Percentiles rank a stretch among this genome's conserved stretches.
These are phyloP conservation scores for Stratiomys singularior DNA, from an alignment of 2,888 invertebrate species.

Conservation along the genomic window DNA sequence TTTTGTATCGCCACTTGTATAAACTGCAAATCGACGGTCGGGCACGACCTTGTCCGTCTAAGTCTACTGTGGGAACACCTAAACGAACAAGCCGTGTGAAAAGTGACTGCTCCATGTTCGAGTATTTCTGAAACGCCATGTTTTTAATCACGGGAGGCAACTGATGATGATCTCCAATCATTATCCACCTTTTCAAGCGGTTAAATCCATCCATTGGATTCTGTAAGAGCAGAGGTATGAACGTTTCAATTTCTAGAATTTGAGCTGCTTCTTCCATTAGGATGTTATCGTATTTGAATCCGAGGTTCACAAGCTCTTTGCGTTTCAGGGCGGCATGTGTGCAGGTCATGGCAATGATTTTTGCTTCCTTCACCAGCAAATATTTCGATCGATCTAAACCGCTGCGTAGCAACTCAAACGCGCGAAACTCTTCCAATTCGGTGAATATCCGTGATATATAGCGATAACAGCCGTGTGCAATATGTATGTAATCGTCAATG, in stretches of 20 bases:
- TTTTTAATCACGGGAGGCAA: slow-evolving; percentile 99
- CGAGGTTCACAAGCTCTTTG: slow-evolving; percentile 93
- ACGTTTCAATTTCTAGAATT: slow-evolving; percentile 99
- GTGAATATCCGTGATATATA: slow-evolving; percentile 96
- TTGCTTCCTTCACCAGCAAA: slow-evolving; percentile 96
- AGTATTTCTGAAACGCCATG: slow-evolving; percentile 99
- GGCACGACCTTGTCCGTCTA: slow-evolving; percentile 98
- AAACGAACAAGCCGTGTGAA: slow-evolving; percentile 96
- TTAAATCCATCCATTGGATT: slow-evolving; percentile 97
- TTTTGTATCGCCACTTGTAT: slow-evolving; percentile 97
- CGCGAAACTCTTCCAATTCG: slow-evolving; percentile 97
- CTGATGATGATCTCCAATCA: slow-evolving; percentile 99
- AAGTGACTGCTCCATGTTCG: slow-evolving; percentile 99
- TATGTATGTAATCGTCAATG: slow-evolving; percentile 85
- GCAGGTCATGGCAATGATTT: slow-evolving; percentile 99
- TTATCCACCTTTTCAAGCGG: slow-evolving; percentile 97
- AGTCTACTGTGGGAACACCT: slow-evolving; percentile 95
- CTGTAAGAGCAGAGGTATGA: slow-evolving; percentile 97
- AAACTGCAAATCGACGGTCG: slow-evolving; percentile 86
- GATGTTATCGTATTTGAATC: slow-evolving; percentile 98
- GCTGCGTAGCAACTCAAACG: slow-evolving; percentile 95
- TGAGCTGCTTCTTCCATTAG: slow-evolving; percentile 99
- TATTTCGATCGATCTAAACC: slow-evolving; percentile 97
- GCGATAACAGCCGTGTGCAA: slow-evolving; percentile 92
- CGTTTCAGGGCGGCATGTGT: slow-evolving; percentile 98